phyloP scores from a whole-genome alignment of 2,113 vertebrate genomes.

The Arenaria interpres region DNA sequence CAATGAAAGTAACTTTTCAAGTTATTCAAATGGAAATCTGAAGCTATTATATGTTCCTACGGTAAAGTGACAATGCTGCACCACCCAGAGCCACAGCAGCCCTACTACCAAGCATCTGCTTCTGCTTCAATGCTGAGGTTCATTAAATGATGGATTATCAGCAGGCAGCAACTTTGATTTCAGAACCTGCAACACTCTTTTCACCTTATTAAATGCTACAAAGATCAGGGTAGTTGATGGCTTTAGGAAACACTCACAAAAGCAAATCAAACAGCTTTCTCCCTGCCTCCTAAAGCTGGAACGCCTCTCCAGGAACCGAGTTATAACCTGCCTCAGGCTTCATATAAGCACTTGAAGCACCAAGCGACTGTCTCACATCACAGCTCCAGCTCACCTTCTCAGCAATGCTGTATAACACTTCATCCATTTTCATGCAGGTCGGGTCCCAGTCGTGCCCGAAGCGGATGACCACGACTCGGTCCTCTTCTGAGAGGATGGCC shows the following conservation, averaged over 20 bases:
- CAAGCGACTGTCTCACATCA: fast-evolving
- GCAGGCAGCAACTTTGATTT: not conserved
- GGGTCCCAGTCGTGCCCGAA: conserved; percentile 99
- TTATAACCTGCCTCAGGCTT: not conserved
- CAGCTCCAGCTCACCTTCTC: conserved; percentile 83
- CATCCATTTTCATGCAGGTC: conserved; percentile 99
- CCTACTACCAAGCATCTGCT: not conserved
- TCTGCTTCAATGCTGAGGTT: not conserved
- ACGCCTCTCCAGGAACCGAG: not conserved
- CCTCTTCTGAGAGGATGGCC: conserved; percentile 97
- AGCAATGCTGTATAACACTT: conserved; percentile 95
- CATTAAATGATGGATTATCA: not conserved
- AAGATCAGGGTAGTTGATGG: not conserved
- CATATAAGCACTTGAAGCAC: fast-evolving
- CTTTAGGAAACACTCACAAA: fast-evolving
- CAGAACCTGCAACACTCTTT: not conserved
- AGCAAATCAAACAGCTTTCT: not conserved
- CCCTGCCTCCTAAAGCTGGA: not conserved
- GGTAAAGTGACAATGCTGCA: not conserved
- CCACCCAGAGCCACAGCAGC: not conserved
- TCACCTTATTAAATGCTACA: not conserved
- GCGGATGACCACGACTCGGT: conserved; percentile 92
- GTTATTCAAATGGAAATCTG: not conserved
- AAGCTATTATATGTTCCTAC: not conserved
- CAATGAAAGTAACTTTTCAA: not conserved